Evolutionary conservation across 2,888 invertebrate genomes (phyloP), one percentile per base, ranked within the genome.

Genomic region (Drosophila neotestacea): DNA sequence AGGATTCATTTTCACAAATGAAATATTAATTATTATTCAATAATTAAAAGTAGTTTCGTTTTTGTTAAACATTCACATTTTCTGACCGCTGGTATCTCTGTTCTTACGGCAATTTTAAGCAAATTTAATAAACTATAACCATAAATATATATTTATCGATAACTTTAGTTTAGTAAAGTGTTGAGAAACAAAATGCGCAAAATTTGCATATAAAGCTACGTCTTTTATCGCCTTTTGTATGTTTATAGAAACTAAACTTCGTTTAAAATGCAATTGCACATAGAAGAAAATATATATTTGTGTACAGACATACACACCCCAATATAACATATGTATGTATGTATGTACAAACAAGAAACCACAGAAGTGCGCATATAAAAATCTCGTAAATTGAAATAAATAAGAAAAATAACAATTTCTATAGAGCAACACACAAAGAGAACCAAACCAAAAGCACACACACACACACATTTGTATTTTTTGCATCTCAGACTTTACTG

Each of bases 361-460:
- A 80, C 74, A 86, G 81, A 83, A 88, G 72, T 72, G 72, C 64
- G 79, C 87, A 88, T 70, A 73, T 88, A 73, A 88, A 89, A 75
- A 77, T 74, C 80, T 79, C 88, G 75, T 89, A 85, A 89, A 89
- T 88, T 89, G 77, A 82, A 89, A 88, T 89, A 85, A 87, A 89
- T 87, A 87, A 85, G 82, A 65, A 85, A 77, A 85, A 87, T 89
- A 89, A 89, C 85, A 72, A 71, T 82, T 87, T 87, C 85, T 48
- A 67, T 65, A 62, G 22, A 72, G 46, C 66, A 50, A 68, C n/a
- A 39, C 44, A 30, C 4, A 39, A 2, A 47, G 61, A 52, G 51
- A 28, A 30, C 52, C 46, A 59, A 36, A 58, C 47, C 46, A 55
- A 32, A 58, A 39, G 55, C 38, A n/a, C 7, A 32, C 0, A 36